Evolutionary conservation across 1,140 invertebrate genomes (phyloP), one percentile per base, ranked within the genome.

Genomic region (Temnothorax longispinosus): DNA sequence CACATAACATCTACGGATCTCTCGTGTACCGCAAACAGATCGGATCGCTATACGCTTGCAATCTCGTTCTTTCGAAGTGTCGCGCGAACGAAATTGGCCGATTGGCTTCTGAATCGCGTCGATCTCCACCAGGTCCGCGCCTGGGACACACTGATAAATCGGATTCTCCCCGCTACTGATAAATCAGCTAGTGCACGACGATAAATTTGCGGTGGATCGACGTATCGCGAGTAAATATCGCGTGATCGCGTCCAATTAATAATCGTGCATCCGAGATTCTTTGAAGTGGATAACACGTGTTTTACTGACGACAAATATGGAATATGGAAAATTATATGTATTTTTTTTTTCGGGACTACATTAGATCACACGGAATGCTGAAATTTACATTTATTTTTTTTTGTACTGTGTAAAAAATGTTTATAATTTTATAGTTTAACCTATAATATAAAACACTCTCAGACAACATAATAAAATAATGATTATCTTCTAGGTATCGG

Each of bases 211-310:
- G 67, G 76, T 69, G 72, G 72, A 60, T 67, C 74, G 87, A 91
- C 87, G 87, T 91, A 91, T 91, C 82, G 81, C 87, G 87, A 84
- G 80, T 80, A 89, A 90, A 91, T 90, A 91, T 92, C 90, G 91
- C 89, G 91, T 92, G 91, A 91, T 91, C 82, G 85, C 72, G 60
- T 86, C 85, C 87, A 82, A 92, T 92, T 91, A 92, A 91, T 92
- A 91, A 91, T 38, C 35, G 47, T 15, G n/a, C 65, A 38, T 50
- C 54, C 13, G 56, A 65, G 67, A 58, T 89, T 80, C 88, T 90
- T 85, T 86, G 72, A 89, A 89, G 67, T 77, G 18, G 52, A 54
- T 60, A 82, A 62, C 91, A 58, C 72, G 77, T 86, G 74, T 88
- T 92, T 92, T 88, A 87, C 92, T 91, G 44, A 58, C 65, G 58